Evolutionary conservation across 2,113 vertebrate genomes (phyloP).

Genomic region (Colossoma macropomum): DNA sequence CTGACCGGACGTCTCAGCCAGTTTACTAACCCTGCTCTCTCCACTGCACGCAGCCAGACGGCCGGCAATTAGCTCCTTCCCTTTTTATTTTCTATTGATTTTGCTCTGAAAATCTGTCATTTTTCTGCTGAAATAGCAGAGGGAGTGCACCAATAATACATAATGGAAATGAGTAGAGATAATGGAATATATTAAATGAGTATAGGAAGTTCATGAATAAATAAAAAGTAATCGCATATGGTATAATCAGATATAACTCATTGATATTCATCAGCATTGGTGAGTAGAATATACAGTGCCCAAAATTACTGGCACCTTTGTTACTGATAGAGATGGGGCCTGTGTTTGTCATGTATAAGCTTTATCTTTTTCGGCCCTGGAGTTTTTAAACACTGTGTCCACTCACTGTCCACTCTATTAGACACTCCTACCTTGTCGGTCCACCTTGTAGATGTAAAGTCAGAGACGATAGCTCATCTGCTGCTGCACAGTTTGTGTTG

Average conservation of each 20-base stretch:
- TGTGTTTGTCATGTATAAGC: too few relatives aligned
- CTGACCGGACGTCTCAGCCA: neutral
- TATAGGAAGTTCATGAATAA: neutral
- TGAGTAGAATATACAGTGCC: too few relatives aligned
- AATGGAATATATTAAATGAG: neutral
- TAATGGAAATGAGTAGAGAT: neutral
- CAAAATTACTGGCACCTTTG: too few relatives aligned
- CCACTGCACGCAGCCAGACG: neutral
- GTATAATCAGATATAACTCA: neutral
- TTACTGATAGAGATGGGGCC: too few relatives aligned
- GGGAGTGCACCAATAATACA: neutral
- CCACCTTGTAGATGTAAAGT: too few relatives aligned
- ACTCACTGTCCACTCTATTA: too few relatives aligned
- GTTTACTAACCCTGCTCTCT: neutral
- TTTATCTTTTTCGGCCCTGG: too few relatives aligned
- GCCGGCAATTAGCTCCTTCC: neutral
- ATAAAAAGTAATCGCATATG: too few relatives aligned
- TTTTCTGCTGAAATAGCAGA: neutral
- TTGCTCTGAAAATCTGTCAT: neutral
- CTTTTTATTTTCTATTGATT: constrained; percentile 5
- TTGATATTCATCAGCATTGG: neutral
- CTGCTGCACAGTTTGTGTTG: too few relatives aligned
- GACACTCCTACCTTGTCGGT: too few relatives aligned
- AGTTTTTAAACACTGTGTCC: too few relatives aligned
- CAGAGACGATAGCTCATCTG: too few relatives aligned